These are phyloP conservation scores for Mythimna loreyi DNA, from an alignment of 2,888 invertebrate species.

Conservation along the genomic window DNA sequence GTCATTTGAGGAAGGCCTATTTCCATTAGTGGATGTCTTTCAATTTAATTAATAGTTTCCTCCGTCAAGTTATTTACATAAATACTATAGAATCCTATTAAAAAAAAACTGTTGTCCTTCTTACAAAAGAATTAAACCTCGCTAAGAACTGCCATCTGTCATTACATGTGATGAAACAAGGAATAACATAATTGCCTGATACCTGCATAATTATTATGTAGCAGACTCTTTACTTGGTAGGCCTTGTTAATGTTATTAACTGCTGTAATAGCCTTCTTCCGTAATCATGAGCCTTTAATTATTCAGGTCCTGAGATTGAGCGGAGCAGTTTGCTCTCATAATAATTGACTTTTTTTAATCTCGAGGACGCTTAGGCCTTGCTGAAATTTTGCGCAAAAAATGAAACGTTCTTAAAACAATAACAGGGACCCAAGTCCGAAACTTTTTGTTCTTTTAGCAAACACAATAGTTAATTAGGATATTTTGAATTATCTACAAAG, in stretches of 20 bases:
- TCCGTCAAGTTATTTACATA: not conserved
- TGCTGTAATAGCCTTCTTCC: conserved; percentile 49
- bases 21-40: not conserved
- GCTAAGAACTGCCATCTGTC: conserved; percentile 2
- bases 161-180: conserved; percentile 37
- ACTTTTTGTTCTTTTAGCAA: conserved; percentile 23
- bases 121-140: not conserved
- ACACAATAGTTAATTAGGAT: conserved; percentile 36
- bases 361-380: not conserved
- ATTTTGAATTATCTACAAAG: conserved; percentile 36
- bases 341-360: conserved; percentile 13
- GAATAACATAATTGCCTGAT: conserved; percentile 36
- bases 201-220: conserved; percentile 36
- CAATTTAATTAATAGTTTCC: not conserved
- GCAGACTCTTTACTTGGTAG: conserved; percentile 30
- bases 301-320: conserved; percentile 31
- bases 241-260: conserved; percentile 39
- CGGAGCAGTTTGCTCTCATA: conserved; percentile 4
- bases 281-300: conserved; percentile 39
- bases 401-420: conserved; percentile 8
- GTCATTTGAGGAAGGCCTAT: no score
- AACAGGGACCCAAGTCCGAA: conserved; percentile 12
- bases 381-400: not conserved
- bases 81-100: not conserved
- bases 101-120: not conserved